Base-by-base conservation (phyloP, 2,113 vertebrate species). In the Octodon degus region DNA sequence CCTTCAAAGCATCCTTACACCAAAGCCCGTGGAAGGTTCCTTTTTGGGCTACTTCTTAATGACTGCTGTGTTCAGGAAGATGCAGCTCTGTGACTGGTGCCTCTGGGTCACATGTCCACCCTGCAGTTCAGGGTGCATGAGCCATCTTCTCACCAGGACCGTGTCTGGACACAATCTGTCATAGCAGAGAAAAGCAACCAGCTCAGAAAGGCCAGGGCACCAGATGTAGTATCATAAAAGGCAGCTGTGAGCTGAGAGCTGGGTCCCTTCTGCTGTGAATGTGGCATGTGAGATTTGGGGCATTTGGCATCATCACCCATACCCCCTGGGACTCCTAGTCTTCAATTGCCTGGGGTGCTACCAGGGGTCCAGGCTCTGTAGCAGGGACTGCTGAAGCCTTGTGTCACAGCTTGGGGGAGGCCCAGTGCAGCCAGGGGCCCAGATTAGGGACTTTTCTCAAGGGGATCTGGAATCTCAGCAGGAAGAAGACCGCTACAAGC, bases 401-500 rank as follows among this genome's bases (percentile, higher is more conserved):
- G 22, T n/a, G 80, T 55, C 22, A 68, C 24, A 76, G 50, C 14
- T 55, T 16, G 55, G 84, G 43, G 25, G 37, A 77, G 60, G 92
- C 68, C 80, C 76, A 4, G n/a, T 65, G 92, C 7, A 77, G 82
- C 16, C 3, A 27, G 58, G 76, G 89, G 27, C 55, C 17, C 62
- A 10, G 70, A 5, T 22, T 7, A 65, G 77, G 62, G 25, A 4
- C 19, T 50, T 27, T 25, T 24, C 90, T 96, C 40, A 62, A 0
- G 0, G 9, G 1, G 2, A 30, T 53, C 50, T 90, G 32, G 7
- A 7, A 68, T 92, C 89, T 50, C 97, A 98, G 98, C 98, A 99
- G 62, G 99, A 99, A 40, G 99, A 99, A 96, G 99, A 99, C 94
- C 96, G 98, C 65, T 99, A 99, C 94, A 99, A 98, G 92, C 97